A percentile compares a stretch with the other conserved stretches of the same genome.
phyloP scores from a whole-genome alignment of 2,797 vertebrate genomes.

The Prunella strophiata region DNA sequence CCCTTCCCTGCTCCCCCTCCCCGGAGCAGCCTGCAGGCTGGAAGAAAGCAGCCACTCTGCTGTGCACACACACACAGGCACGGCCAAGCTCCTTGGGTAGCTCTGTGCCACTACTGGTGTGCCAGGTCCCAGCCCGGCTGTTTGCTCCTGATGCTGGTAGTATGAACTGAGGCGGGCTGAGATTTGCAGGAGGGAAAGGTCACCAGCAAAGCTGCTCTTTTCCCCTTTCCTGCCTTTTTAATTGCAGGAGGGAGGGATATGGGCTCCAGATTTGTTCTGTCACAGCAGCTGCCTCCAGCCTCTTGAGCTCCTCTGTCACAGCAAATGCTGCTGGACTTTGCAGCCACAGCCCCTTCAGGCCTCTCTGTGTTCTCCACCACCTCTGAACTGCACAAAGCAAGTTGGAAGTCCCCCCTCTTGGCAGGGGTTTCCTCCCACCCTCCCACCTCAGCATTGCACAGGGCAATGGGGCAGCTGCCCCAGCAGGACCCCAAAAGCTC shows the following conservation, averaged over 20 bases:
- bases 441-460: background rate
- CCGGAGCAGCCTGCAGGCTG: constrained; percentile 77
- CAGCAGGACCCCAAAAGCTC: background rate
- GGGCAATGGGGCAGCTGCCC: background rate
- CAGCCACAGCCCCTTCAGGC: background rate
- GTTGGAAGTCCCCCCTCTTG: background rate
- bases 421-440: background rate
- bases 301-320: background rate
- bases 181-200: constrained; percentile 46
- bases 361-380: background rate
- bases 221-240: constrained; percentile 25
- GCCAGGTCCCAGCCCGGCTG: constrained; percentile 56
- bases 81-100: constrained; percentile 15
- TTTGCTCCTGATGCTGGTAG: constrained; percentile 41
- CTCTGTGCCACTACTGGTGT: background rate
- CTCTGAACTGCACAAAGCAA: background rate
- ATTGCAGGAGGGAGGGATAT: constrained; percentile 18
- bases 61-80: background rate
- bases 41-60: constrained; percentile 54
- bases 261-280: background rate
- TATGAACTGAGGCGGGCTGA: constrained; percentile 3
- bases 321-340: background rate
- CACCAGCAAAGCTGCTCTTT: constrained; percentile 32
- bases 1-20: constrained; percentile 59
- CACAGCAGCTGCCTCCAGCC: constrained; percentile 29